Conservation (phyloP, 1,140 invertebrate genomes). For the Diorhabda elongata region DNA sequence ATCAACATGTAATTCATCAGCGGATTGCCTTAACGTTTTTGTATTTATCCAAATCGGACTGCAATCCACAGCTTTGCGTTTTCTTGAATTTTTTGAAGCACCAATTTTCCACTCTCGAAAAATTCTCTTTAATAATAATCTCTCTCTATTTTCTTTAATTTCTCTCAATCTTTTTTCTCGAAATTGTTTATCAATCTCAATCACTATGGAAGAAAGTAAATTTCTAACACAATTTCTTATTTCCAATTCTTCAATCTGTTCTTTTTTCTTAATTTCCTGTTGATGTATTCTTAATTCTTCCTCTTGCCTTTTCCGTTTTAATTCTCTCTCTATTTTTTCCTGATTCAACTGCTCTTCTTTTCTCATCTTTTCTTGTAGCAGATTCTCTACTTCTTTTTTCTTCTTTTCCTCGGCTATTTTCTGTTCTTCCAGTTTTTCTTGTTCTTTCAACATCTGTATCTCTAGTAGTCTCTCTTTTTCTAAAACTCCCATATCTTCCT, state of each 20-base stretch:
- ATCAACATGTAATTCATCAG: conserved; percentile 48
- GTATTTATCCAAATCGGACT: conserved; percentile 60
- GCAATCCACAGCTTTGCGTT: conserved; percentile 53
- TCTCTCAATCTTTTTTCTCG: conserved; percentile 46
- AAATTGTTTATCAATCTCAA: conserved; percentile 24
- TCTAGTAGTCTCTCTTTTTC: conserved; percentile 45
- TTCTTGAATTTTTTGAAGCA: conserved; percentile 37
- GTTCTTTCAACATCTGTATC: conserved; percentile 32
- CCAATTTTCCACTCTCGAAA: conserved; percentile 52
- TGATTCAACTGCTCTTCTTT: conserved; percentile 14
- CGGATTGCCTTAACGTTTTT: conserved; percentile 51
- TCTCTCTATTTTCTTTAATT: conserved; percentile 44
- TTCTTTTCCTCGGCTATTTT: conserved; percentile 27
- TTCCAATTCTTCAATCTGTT: conserved; percentile 32
- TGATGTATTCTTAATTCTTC: conserved; percentile 25
- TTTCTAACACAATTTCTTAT: conserved; percentile 25
- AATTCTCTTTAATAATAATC: conserved; percentile 46
- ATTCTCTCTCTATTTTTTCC: conserved; percentile 43
- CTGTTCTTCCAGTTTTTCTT: conserved; percentile 47
- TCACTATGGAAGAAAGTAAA: conserved; percentile 40
- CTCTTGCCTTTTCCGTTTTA: conserved; percentile 22
- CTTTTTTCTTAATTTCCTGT: conserved; percentile 22
- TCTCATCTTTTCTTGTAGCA: neutral
- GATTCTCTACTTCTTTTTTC: neutral
- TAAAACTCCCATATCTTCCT: conserved; percentile 31